These are phyloP conservation scores for Trichosurus vulpecula DNA, from an alignment of 2,797 vertebrate genomes.

Conservation along the genomic window DNA sequence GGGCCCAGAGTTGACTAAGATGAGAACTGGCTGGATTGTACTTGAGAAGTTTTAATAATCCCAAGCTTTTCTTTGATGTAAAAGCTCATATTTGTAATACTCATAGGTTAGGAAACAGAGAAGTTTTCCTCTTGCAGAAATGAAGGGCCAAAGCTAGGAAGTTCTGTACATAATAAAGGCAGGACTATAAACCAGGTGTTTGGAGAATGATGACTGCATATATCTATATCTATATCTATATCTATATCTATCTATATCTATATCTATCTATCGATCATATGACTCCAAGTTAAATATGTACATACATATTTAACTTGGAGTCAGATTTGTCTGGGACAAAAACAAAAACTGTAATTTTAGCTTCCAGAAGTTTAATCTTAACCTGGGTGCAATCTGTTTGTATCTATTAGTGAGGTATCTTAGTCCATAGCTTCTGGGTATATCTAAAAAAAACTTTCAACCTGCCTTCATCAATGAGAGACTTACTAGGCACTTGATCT, in stretches of 20 bases:
- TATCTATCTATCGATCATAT: no score
- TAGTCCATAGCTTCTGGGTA: not conserved
- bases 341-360: not conserved
- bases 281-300: no score
- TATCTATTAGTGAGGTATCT: not conserved
- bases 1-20: not conserved
- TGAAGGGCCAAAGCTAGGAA: not conserved
- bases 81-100: not conserved
- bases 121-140: not conserved
- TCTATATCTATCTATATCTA: no score
- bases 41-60: not conserved
- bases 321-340: not conserved
- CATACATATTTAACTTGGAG: no score
- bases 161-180: not conserved
- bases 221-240: no score
- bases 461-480: not conserved
- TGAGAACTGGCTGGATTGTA: not conserved
- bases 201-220: not conserved
- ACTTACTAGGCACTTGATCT: not conserved
- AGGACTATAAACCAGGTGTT: not conserved
- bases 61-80: not conserved
- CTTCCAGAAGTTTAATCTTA: not conserved
- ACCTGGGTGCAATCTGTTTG: not conserved
- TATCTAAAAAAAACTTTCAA: not conserved
- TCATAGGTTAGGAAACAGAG: not conserved